Evolutionary conservation across 92 coral and sea anemone species (phyloP), one percentile per base, ranked within the genome.

Genomic region (Hydrozoanthus gracilis): DNA sequence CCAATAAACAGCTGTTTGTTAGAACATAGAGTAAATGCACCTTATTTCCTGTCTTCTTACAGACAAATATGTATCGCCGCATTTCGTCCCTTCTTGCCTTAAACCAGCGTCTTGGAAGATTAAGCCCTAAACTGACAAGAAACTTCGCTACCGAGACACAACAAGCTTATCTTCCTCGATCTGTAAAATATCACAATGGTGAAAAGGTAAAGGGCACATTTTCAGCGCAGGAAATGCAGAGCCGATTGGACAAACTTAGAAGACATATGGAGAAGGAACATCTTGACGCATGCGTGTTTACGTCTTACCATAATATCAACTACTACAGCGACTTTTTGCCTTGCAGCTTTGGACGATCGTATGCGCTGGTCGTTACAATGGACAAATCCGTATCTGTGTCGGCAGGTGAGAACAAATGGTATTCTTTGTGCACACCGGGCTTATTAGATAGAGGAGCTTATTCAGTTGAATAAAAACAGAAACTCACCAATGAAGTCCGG

Each of bases 261-360:
- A 56, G 73, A 20, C 95, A 95, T 60, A 95, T 95, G 98, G 98
- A 93, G 78, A 82, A 73, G 5, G 88, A 89, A 58, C 82, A 80
- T 13, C 90, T 95, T n/a, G 98, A 87, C 92, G 98, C 98, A 88
- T 96, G 98, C 92, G 95, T 94, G 71, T 84, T 96, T n/a, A 94
- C 98, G 16, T 92, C 98, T 13, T 87, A 90, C 55, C 98, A 96
- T 72, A 96, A 96, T 77, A 83, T 94, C 68, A 89, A 88, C 82
- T 94, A 96, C 65, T 96, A 79, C 61, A 94, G 98, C 49, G 98
- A 92, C 85, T 96, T 91, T 60, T 76, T 96, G 50, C 92, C 87
- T 52, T 96, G 93, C 71, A 89, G 85, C 73, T 96, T 94, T 71
- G 98, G 98, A 48, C 89, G 98, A 51, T 94, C 93, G 18, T 94